Base-by-base conservation (phyloP, 2,888 invertebrate genomes). In the Drosophila sordidapex region DNA sequence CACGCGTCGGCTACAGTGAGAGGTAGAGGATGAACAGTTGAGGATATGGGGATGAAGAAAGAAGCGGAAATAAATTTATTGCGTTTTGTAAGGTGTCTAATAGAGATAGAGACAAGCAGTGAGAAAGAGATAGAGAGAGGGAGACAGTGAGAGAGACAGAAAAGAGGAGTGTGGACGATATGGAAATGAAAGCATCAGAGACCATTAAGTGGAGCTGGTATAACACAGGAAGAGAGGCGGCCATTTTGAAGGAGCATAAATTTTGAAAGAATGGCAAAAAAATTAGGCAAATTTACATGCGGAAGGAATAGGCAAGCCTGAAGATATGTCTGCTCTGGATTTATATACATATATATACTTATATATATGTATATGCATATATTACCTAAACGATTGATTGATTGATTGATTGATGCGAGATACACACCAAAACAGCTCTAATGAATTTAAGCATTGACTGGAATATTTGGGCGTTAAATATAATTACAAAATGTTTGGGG, bases 391-490 rank as follows among this genome's bases (percentile, higher is more conserved):
- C 18, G 40, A 11, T 43, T 40, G 40, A 13, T 46, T 46, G 13
- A 46, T 46, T 46, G 43, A 43, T 43, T 46, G 7, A 46, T 46
- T 46, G 43, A 43, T 43, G 43, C 5, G 11, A 21, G 43, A 21
- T 21, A 2, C 21, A 21, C 25, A 25, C 31, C 13, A n/a, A 25
- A 40, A 5, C 35, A 46, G n/a, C 2, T 27, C 11, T 66, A 66
- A 65, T 51, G 38, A 66, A 66, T 65, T 49, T 35, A 40, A 35
- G 13, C 51, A 40, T 65, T 66, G 51, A 33, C 51, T 65, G 66
- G 66, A 65, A 65, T 25, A 21, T 27, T 49, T 51, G 13, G 10
- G 38, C 66, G 10, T 35, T 6, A n/a, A 49, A 27, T 27, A 27
- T 6, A 64, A 38, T 65, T 49, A 49, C 1, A 48, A 64, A 25